Percentiles rank a stretch among this genome's conserved stretches.
phyloP scores from a whole-genome alignment of 2,888 invertebrate species.

The Sinhomidia bicolor region DNA sequence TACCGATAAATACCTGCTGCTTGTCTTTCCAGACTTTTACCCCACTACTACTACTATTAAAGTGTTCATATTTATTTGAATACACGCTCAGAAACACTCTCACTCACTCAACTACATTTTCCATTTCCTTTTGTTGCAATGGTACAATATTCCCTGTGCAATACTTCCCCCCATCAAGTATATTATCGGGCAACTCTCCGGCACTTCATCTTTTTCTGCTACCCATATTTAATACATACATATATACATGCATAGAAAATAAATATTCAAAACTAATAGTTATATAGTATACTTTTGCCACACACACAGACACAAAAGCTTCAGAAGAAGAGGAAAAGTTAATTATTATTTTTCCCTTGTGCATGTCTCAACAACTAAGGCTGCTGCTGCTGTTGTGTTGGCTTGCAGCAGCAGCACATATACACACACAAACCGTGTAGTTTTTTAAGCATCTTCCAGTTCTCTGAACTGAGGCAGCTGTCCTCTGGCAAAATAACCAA shows the following conservation, averaged over 20 bases:
- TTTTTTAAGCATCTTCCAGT: slow-evolving; percentile 17
- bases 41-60: background rate
- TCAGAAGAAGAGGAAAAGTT: slow-evolving; percentile 54
- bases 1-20: slow-evolving; percentile 37
- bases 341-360: slow-evolving; percentile 70
- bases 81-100: background rate
- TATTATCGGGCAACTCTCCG: slow-evolving; percentile 1
- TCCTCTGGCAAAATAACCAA: slow-evolving; percentile 38
- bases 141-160: slow-evolving; percentile 36
- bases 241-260: background rate
- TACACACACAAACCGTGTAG: background rate
- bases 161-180: slow-evolving; percentile 49
- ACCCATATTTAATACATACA: background rate
- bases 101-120: slow-evolving; percentile 4
- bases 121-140: slow-evolving; percentile 48
- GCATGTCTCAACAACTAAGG: slow-evolving; percentile 7
- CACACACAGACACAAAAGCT: slow-evolving; percentile 25
- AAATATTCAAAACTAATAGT: background rate
- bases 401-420: background rate
- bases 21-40: slow-evolving; percentile 2
- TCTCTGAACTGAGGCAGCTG: background rate
- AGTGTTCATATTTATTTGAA: slow-evolving; percentile 55
- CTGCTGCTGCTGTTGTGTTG: background rate
- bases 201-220: slow-evolving; percentile 18
- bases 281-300: slow-evolving; percentile 8